Base-by-base conservation (phyloP, 92 coral and sea anemone genomes). In the Porites cylindrica region DNA sequence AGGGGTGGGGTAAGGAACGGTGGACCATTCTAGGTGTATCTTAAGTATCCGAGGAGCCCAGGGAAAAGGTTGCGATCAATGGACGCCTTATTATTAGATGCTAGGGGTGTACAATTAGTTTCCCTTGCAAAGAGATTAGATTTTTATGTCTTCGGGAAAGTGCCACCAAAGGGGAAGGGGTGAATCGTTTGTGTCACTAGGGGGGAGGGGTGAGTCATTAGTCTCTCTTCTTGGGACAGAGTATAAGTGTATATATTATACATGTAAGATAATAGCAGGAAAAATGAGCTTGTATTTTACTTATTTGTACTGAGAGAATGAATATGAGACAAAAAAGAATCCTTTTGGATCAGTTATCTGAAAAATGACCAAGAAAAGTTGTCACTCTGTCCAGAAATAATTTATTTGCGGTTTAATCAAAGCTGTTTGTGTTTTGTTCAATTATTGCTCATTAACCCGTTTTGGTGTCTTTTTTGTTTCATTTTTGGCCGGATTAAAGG, bases 161-260 rank as follows among this genome's bases (percentile, higher is more conserved):
- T 56, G 61, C 16, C 3, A 56, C 61, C 29, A 77, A 68, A 14
- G 21, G 81, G 81, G 52, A 53, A 24, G 53, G 51, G 80, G 13
- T 54, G 63, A 29, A 26, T 29, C 2, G 2, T 32, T 10, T 16
- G 13, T 17, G 56, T 14, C 17, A 3, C 5, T 17, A 3, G 66
- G 18, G 24, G 66, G 66, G 21, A 62, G 66, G 66, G 20, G 21
- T 62, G 23, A 20, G n/a, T 62, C 7, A 62, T 62, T 62, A n/a
- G n/a, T 62, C 19, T 11, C 66, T 16, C 66, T 56, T 2, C 60
- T 9, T 8, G 16, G 61, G 11, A 54, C 60, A 54, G 20, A 14
- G n/a, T 62, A 62, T 62, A 18, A 14, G 23, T 58, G 69, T 58
- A 77, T 77, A 77, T 77, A 77, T 76, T 26, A 60, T 77, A 59